Evolutionary conservation across 2,113 vertebrate genomes (phyloP).

Genomic region (Pyrgilauda ruficollis): DNA sequence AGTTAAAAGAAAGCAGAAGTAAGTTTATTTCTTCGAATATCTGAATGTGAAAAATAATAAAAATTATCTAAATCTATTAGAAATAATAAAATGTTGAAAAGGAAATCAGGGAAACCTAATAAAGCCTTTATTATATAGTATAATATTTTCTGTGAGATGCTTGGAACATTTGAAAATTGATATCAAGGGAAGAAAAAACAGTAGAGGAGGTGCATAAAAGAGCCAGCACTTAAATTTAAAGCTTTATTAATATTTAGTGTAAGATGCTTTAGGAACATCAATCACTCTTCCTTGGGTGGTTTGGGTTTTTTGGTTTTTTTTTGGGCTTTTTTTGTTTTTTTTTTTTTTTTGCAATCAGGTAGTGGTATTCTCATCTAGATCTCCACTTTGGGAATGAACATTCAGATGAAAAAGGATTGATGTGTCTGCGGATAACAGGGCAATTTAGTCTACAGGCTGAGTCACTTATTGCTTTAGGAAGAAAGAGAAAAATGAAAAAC

Average conservation of each 20-base stretch:
- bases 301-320: no score
- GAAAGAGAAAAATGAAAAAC: not conserved
- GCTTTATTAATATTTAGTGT: not conserved
- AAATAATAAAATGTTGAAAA: not conserved
- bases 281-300: not conserved
- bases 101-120: not conserved
- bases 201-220: not conserved
- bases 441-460: not conserved
- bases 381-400: not conserved
- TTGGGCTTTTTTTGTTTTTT: not conserved
- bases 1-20: not conserved
- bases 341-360: not conserved
- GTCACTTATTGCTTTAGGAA: not conserved
- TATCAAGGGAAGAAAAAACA: not conserved
- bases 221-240: not conserved
- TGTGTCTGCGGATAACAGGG: not conserved
- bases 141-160: not conserved
- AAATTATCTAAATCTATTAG: not conserved
- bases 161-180: not conserved
- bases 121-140: not conserved
- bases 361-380: not conserved
- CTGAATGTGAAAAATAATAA: not conserved
- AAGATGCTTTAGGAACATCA: not conserved
- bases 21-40: not conserved
- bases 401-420: not conserved